Percentiles rank a stretch among this genome's conserved stretches.
phyloP scores from a whole-genome alignment of 2,797 vertebrate species.

The Smutsia temminckii region DNA sequence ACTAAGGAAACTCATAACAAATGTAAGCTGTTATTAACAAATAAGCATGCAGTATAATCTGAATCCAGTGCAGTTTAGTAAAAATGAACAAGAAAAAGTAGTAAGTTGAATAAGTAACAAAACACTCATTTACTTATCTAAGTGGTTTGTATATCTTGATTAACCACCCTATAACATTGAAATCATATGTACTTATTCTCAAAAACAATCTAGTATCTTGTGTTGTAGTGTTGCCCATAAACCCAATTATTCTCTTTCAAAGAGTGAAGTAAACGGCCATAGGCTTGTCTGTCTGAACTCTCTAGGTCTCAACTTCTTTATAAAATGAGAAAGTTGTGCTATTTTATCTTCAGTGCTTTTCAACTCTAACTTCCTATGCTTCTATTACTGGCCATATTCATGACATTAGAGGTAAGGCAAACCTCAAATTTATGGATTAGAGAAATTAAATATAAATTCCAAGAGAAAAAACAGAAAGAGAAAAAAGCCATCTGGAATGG shows the following conservation, averaged over 20 bases:
- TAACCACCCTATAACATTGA: neutral
- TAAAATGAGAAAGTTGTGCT: neutral
- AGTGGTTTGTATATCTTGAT: neutral
- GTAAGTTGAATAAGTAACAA: neutral
- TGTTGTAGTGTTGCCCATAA: neutral
- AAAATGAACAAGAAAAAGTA: neutral
- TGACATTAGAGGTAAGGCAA: conserved; percentile 49
- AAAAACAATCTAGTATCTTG: neutral
- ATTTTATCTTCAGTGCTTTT: neutral
- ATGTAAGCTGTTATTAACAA: neutral
- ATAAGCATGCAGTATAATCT: fast-evolving
- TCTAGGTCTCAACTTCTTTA: neutral
- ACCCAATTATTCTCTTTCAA: neutral
- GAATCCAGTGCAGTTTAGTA: neutral
- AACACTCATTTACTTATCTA: neutral
- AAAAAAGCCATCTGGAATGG: conserved; percentile 12
- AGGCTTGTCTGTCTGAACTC: neutral
- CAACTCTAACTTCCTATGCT: neutral
- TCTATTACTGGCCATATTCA: conserved; percentile 40
- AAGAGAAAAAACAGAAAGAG: neutral
- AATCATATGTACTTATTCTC: neutral
- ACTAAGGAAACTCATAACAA: too few relatives aligned
- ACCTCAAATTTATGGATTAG: conserved; percentile 63
- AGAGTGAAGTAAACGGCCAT: neutral
- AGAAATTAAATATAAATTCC: neutral